Conservation (phyloP, 1,140 invertebrate species). For the Formica selysi region DNA sequence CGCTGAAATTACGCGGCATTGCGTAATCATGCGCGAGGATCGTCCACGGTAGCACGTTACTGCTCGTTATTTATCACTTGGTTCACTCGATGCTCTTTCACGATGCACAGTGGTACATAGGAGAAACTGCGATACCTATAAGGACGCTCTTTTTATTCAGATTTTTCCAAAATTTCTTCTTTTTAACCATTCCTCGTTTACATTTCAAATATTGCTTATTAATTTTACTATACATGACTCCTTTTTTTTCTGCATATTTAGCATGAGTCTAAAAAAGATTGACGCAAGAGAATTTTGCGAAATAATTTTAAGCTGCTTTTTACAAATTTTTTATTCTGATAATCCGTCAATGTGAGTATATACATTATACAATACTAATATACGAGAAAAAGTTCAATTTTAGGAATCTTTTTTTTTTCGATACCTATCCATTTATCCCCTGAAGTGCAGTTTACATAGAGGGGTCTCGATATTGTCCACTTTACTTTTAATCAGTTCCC, state of each 20-base stretch:
- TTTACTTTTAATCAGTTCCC: constrained; percentile 22
- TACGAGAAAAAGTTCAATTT: background rate
- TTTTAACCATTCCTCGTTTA: background rate
- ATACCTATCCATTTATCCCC: background rate
- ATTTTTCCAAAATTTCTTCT: too few relatives aligned
- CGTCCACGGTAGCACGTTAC: constrained; percentile 7
- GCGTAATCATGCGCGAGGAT: constrained; percentile 32
- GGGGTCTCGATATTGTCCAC: background rate
- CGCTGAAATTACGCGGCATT: constrained; percentile 51
- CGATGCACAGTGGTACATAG: background rate
- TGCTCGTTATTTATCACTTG: constrained; percentile 19
- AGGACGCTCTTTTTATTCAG: background rate
- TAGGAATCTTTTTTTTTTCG: too few relatives aligned
- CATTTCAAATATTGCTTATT: background rate
- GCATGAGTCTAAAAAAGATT: too few relatives aligned
- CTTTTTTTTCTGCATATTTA: too few relatives aligned
- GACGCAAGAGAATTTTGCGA: background rate
- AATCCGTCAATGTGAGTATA: background rate
- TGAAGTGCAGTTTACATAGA: background rate
- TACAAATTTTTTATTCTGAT: background rate
- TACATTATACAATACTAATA: background rate
- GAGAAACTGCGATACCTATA: background rate
- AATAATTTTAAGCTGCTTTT: background rate
- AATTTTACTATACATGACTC: too few relatives aligned
- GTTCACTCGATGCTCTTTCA: background rate